A percentile compares a stretch with the other conserved stretches of the same genome.
These are phyloP conservation scores for Cathartes aura DNA, from an alignment of 2,113 vertebrate genomes.

Conservation along the genomic window DNA sequence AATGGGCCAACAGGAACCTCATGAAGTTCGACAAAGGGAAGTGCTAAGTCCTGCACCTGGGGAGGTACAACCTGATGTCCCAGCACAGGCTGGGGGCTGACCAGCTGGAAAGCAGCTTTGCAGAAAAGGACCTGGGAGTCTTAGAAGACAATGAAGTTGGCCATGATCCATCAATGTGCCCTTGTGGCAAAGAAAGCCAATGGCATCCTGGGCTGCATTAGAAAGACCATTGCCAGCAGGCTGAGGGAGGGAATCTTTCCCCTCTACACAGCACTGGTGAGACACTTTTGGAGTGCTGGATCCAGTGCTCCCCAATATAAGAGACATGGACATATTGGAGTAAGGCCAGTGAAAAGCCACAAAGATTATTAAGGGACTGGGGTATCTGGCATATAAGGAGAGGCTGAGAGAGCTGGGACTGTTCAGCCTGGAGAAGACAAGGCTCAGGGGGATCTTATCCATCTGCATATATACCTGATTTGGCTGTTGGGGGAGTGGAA, in stretches of 20 bases:
- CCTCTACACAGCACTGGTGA: neutral
- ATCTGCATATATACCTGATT: neutral
- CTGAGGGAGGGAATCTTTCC: neutral
- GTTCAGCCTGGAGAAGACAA: neutral
- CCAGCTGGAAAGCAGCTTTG: neutral
- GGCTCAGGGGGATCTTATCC: neutral
- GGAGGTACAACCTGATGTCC: neutral
- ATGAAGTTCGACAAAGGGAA: neutral
- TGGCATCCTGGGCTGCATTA: neutral
- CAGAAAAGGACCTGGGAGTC: neutral
- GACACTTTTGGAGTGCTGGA: neutral
- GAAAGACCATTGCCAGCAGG: neutral
- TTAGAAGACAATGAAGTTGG: neutral
- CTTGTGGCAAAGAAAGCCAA: neutral
- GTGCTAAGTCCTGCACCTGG: neutral
- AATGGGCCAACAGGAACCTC: neutral
- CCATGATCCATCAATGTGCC: neutral
- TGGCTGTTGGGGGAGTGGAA: neutral
- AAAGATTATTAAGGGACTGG: neutral
- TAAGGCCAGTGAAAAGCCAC: neutral
- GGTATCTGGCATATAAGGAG: neutral
- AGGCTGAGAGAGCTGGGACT: neutral
- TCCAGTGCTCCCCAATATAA: neutral
- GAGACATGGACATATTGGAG: neutral
- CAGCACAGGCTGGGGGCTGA: neutral